Percentiles rank a stretch among this genome's conserved stretches.
These are phyloP conservation scores for Cenopis cana DNA, from an alignment of 2,888 invertebrate genomes.

Conservation along the genomic window DNA sequence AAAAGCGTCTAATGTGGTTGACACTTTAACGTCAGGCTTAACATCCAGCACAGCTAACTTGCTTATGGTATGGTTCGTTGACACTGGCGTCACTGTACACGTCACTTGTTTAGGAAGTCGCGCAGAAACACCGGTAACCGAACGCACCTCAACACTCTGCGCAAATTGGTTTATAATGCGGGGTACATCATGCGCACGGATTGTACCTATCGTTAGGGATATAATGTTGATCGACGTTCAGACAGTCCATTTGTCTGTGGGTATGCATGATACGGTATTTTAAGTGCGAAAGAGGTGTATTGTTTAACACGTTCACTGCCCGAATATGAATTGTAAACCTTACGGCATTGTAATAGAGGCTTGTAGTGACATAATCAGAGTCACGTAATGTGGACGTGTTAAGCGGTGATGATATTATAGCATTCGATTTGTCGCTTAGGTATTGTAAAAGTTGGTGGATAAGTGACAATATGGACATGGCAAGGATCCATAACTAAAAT, in stretches of 20 bases:
- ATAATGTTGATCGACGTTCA: not conserved
- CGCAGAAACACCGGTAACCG: not conserved
- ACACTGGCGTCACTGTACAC: no score
- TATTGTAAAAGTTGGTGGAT: conserved; percentile 10
- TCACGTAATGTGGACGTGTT: no score
- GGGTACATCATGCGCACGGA: not conserved
- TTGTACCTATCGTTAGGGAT: not conserved
- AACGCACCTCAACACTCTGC: conserved; percentile 3
- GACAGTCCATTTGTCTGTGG: conserved; percentile 4
- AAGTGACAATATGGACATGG: conserved; percentile 13
- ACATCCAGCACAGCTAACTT: not conserved
- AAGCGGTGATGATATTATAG: not conserved
- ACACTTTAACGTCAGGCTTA: not conserved
- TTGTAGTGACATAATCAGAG: no score
- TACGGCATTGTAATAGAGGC: no score
- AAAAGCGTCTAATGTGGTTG: no score
- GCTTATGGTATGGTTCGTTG: not conserved
- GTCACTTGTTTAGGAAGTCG: not conserved
- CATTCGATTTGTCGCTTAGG: conserved; percentile 6
- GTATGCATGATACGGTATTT: not conserved
- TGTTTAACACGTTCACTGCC: no score
- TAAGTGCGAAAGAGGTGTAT: not conserved
- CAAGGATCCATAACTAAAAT: conserved; percentile 11
- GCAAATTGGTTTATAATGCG: not conserved
- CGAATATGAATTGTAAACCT: no score